Evolutionary conservation across 2,113 vertebrate genomes (phyloP).

Genomic region (Microcebus murinus): DNA sequence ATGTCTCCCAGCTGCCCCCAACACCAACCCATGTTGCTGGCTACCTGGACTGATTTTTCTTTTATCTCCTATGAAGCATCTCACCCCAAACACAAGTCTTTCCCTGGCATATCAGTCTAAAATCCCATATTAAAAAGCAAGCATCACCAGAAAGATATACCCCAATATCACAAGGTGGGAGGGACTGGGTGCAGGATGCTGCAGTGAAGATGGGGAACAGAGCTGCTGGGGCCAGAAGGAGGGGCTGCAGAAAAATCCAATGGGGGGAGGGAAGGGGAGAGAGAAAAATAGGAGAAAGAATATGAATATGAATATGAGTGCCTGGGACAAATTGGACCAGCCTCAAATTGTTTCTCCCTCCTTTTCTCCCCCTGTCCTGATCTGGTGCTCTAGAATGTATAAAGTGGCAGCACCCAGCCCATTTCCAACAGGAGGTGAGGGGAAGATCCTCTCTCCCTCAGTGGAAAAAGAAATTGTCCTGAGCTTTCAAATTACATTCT

Average conservation of each 20-base stretch:
- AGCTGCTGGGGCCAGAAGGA: slow-evolving; percentile 29
- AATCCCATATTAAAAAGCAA: slow-evolving; percentile 29
- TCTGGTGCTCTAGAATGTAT: slow-evolving; percentile 49
- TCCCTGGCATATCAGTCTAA: not conserved
- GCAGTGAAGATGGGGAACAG: slow-evolving; percentile 11
- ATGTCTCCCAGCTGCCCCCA: not conserved
- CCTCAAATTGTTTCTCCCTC: slow-evolving; percentile 16
- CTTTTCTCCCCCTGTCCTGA: slow-evolving; percentile 27
- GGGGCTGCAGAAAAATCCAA: not conserved
- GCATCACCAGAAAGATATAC: not conserved
- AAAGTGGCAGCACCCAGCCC: slow-evolving; percentile 19
- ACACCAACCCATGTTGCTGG: not conserved
- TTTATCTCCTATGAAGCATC: not conserved
- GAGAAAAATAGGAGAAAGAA: not conserved
- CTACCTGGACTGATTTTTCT: not conserved
- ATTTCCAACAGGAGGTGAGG: slow-evolving; percentile 19
- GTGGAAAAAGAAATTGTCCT: not conserved
- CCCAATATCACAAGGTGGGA: not conserved
- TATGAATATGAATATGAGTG: not conserved
- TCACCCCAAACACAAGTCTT: not conserved
- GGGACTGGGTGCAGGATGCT: not conserved
- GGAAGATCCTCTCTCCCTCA: slow-evolving; percentile 41
- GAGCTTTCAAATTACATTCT: not conserved
- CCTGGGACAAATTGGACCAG: slow-evolving; percentile 50
- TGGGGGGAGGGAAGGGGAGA: not conserved